Percentiles rank a stretch among this genome's conserved stretches.
Conservation (phyloP, 2,797 vertebrate genomes). For the Falco concolor region DNA sequence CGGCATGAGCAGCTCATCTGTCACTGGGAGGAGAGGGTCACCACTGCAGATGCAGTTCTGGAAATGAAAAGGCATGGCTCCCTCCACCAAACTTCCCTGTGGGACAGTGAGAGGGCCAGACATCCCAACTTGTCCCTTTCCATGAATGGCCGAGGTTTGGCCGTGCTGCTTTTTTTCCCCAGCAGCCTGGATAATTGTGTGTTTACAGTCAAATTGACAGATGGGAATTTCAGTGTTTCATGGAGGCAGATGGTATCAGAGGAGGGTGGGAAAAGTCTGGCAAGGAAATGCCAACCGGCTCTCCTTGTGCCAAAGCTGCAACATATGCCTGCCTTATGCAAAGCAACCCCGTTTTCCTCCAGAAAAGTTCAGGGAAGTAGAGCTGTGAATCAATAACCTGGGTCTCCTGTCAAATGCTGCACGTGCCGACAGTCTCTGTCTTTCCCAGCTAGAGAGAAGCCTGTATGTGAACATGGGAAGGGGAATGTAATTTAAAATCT, state of each 20-base stretch:
- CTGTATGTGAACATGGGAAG: background rate
- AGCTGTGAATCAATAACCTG: conserved; percentile 53
- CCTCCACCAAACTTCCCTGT: background rate
- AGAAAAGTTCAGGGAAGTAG: conserved; percentile 49
- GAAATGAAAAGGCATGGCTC: background rate
- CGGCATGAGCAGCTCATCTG: background rate
- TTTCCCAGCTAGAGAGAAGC: conserved; percentile 2
- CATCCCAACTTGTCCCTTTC: background rate
- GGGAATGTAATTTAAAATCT: background rate
- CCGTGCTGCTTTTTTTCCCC: background rate
- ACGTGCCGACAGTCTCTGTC: background rate
- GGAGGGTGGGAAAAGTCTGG: conserved; percentile 55
- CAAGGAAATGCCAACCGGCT: conserved; percentile 13
- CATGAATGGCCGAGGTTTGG: background rate
- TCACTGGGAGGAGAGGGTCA: background rate
- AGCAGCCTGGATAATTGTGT: conserved; percentile 56
- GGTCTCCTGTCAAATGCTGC: conserved; percentile 38
- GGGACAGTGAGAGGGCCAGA: background rate
- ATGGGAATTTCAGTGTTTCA: conserved; percentile 57
- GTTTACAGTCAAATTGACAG: conserved; percentile 67
- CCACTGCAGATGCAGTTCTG: background rate
- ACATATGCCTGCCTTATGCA: conserved; percentile 70
- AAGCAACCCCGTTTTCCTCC: conserved; percentile 31
- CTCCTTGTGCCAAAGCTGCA: conserved; percentile 55
- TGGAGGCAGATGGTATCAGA: conserved; percentile 61